Evolutionary conservation across 1,140 invertebrate genomes (phyloP).

Genomic region (Chelonus insularis): DNA sequence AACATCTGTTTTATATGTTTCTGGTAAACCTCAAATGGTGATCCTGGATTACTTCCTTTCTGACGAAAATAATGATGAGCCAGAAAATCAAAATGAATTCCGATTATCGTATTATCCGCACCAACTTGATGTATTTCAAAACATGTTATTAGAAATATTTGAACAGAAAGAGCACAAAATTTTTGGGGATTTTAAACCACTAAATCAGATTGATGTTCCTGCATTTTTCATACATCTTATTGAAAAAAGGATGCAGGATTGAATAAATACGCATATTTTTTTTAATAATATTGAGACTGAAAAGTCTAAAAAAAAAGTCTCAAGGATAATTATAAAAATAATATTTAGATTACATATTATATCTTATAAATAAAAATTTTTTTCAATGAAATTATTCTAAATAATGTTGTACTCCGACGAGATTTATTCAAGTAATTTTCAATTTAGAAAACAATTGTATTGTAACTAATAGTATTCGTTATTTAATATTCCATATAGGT

Average conservation of each 20-base stretch:
- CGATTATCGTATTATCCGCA: slow-evolving; percentile 86
- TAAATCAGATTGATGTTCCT: slow-evolving; percentile 68
- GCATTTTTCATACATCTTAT: slow-evolving; percentile 85
- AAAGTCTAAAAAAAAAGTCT: background rate
- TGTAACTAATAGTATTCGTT: too few relatives aligned
- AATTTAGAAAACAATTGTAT: too few relatives aligned
- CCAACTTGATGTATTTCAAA: slow-evolving; percentile 69
- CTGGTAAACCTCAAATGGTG: slow-evolving; percentile 72
- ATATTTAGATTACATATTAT: background rate
- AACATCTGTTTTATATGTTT: slow-evolving; percentile 77
- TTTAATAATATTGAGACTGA: background rate
- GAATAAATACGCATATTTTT: background rate
- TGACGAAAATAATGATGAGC: slow-evolving; percentile 49
- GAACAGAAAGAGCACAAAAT: slow-evolving; percentile 67
- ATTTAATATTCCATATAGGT: too few relatives aligned
- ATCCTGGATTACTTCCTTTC: slow-evolving; percentile 79
- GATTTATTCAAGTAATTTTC: too few relatives aligned
- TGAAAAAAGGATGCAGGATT: slow-evolving; percentile 63
- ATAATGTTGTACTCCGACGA: too few relatives aligned
- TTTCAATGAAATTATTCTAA: too few relatives aligned
- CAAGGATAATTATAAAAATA: background rate
- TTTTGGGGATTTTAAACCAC: slow-evolving; percentile 79
- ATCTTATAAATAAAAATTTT: too few relatives aligned
- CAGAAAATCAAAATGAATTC: slow-evolving; percentile 68
- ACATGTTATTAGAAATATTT: slow-evolving; percentile 74